phyloP scores from a whole-genome alignment of 2,113 vertebrate species.

The Odontesthes bonariensis region DNA sequence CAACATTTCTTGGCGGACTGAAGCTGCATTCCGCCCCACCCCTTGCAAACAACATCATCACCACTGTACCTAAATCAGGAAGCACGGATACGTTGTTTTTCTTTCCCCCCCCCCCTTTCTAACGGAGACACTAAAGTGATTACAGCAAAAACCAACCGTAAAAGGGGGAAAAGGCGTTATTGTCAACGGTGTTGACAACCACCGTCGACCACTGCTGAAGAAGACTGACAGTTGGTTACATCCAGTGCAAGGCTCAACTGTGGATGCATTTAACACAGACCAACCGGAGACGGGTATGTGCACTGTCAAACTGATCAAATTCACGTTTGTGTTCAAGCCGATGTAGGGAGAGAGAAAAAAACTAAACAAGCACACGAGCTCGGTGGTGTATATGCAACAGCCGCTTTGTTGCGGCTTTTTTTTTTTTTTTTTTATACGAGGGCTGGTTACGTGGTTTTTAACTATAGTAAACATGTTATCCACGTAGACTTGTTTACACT shows the following conservation, averaged over 20 bases:
- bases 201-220: constrained; percentile 43
- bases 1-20: constrained; percentile 60
- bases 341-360: background rate
- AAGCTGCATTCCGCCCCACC: constrained; percentile 78
- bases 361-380: background rate
- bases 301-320: constrained; percentile 11
- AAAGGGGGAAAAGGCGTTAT: constrained; percentile 41
- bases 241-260: constrained; percentile 68
- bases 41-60: constrained; percentile 73
- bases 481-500: constrained; percentile 64
- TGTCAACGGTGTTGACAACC: constrained; percentile 43
- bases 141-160: constrained; percentile 28
- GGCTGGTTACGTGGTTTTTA: background rate
- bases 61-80: constrained; percentile 79
- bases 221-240: constrained; percentile 60
- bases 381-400: background rate
- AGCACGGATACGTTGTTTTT: constrained; percentile 65
- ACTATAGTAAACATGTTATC: constrained; percentile 38
- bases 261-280: constrained; percentile 77
- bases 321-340: constrained; percentile 1
- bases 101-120: background rate
- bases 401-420: background rate
- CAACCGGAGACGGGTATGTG: constrained; percentile 73
- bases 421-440: background rate
- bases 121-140: constrained; percentile 36